phyloP scores from a whole-genome alignment of 1,140 invertebrate genomes.

The Platyscapa corneri region DNA sequence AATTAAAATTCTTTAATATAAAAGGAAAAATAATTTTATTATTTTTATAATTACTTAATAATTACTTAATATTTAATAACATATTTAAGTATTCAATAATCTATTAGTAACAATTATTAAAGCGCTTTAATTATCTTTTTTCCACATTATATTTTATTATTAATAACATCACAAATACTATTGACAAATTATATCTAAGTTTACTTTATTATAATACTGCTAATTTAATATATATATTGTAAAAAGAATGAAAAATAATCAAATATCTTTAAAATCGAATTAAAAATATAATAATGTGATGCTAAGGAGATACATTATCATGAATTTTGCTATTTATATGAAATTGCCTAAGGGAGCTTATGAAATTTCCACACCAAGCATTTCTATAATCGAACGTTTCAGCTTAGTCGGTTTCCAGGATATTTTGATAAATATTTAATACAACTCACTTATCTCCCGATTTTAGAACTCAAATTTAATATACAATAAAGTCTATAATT shows the following conservation, averaged over 20 bases:
- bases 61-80: too few relatives aligned
- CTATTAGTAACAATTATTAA: too few relatives aligned
- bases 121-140: too few relatives aligned
- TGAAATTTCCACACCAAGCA: not conserved
- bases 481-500: not conserved
- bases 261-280: not conserved
- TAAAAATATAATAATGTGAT: not conserved
- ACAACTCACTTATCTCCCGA: constrained; percentile 1
- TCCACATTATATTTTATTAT: too few relatives aligned
- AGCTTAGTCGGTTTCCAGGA: not conserved
- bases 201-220: too few relatives aligned
- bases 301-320: not conserved
- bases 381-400: not conserved
- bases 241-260: not conserved
- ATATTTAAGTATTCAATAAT: too few relatives aligned
- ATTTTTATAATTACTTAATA: too few relatives aligned
- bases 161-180: too few relatives aligned
- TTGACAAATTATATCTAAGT: too few relatives aligned
- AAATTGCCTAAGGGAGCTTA: constrained; percentile 19
- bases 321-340: constrained; percentile 11
- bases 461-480: not conserved
- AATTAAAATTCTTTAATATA: too few relatives aligned
- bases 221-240: not conserved
- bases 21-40: too few relatives aligned
- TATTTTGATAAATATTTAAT: constrained; percentile 2